These are phyloP conservation scores for Xanthorhoe designata DNA, from an alignment of 2,888 invertebrate genomes.

Conservation along the genomic window DNA sequence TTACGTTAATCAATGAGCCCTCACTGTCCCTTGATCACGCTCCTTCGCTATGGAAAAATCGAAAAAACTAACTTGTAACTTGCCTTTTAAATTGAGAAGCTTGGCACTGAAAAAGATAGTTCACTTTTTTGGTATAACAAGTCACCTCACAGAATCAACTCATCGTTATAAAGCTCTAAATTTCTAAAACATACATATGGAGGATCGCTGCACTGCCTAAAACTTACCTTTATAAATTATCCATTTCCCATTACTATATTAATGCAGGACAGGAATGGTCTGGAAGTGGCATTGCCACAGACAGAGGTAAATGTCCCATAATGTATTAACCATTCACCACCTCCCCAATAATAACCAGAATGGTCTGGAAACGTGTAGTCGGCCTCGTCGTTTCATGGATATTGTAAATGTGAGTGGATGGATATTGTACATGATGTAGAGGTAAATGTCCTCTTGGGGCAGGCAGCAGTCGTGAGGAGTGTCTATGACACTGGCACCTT, in stretches of 20 bases:
- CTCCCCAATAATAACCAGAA: constrained; percentile 41
- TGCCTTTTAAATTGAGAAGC: too few relatives aligned
- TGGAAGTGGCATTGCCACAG: constrained; percentile 1
- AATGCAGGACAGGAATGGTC: constrained; percentile 1
- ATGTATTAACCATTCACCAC: constrained; percentile 34
- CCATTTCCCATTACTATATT: neutral
- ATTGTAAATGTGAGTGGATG: too few relatives aligned
- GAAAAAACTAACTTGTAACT: too few relatives aligned
- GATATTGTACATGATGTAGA: too few relatives aligned
- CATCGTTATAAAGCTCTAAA: too few relatives aligned
- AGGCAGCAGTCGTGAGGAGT: constrained; percentile 17
- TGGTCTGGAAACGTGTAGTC: constrained; percentile 39
- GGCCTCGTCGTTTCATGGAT: neutral
- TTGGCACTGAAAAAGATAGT: too few relatives aligned
- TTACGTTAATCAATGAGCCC: too few relatives aligned
- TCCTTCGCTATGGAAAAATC: too few relatives aligned
- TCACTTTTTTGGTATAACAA: too few relatives aligned
- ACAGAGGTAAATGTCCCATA: constrained; percentile 51
- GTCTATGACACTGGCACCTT: neutral
- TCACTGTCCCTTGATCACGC: too few relatives aligned
- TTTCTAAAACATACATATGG: neutral
- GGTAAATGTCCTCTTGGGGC: constrained; percentile 51
- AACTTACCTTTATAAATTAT: constrained; percentile 8
- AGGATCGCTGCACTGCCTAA: constrained; percentile 2
- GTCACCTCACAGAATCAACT: too few relatives aligned